Base-by-base conservation (phyloP, 2,797 vertebrate genomes). In the Geotrypetes seraphini region DNA sequence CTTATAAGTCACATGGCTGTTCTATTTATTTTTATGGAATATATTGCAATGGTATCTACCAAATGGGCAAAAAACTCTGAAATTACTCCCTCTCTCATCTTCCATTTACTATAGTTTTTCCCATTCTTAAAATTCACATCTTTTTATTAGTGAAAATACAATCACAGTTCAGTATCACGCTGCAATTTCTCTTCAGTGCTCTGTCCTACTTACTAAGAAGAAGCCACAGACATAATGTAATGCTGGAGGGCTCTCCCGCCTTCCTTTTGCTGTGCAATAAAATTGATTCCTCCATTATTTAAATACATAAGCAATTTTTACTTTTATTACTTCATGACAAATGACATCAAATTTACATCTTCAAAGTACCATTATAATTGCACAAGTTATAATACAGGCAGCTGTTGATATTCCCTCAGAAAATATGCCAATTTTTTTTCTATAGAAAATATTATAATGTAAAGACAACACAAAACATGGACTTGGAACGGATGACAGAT, bases 261-360 rank as follows among this genome's bases (percentile, higher is more conserved):
- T 77, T 73, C 55, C 63, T 64, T 75, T 75, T 61, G 73, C 81
- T 74, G 76, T 63, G 66, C 71, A 69, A 66, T 79, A 78, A 77
- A 73, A 66, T 72, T 72, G 62, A 62, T 71, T 74, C 66, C 75
- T 50, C 61, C 57, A 71, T 68, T 84, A 79, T 80, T 79, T 83
- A 90, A 87, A 86, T 90, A 91, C 88, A 89, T 84, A 89, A 86
- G 76, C 78, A 66, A 84, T 83, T 69, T 86, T 77, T 75, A 81
- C 79, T 78, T 92, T 96, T 91, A 95, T 94, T 94, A 92, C 78
- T 85, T 87, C 83, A 86, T 87, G 87, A 96, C 89, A 89, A n/a
- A 79, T 69, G 66, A 91, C 86, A 91, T 89, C 78, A 88, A 92
- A 96, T 96, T 88, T 96, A 96, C 93, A 97, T 79, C 80, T 85